phyloP scores from a whole-genome alignment of 2,113 vertebrate genomes.

The Carassius auratus region DNA sequence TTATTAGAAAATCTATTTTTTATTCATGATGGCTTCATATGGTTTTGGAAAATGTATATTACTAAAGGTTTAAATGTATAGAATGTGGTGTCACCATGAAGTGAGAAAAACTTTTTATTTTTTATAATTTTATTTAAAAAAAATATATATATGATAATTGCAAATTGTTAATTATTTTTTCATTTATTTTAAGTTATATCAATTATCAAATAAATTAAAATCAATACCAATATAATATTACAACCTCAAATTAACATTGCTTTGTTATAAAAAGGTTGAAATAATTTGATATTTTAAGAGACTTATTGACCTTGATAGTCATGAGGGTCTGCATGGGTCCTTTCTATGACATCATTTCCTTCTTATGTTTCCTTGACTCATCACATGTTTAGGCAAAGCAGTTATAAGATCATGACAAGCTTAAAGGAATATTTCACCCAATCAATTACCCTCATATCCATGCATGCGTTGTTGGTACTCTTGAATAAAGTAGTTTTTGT shows the following conservation, averaged over 20 bases:
- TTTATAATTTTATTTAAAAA: no score
- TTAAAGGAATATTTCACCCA: no score
- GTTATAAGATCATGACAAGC: no score
- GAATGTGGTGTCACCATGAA: no score
- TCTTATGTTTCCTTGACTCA: background rate
- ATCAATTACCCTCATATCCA: no score
- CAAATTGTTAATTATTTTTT: no score
- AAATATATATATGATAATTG: no score
- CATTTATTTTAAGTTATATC: no score
- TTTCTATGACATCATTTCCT: background rate
- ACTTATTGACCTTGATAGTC: background rate
- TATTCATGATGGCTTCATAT: background rate
- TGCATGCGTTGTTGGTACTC: no score
- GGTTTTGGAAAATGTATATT: background rate
- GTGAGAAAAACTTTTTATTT: no score
- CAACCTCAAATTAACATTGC: background rate
- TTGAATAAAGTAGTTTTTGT: no score
- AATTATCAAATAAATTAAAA: no score
- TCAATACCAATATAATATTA: background rate
- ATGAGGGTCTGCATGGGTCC: background rate
- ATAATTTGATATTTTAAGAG: background rate
- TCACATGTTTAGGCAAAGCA: background rate
- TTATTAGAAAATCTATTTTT: background rate
- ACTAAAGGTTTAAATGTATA: background rate
- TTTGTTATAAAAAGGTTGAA: background rate